Conservation (phyloP, 1,140 invertebrate genomes). For the Lordiphosa clarofinis region DNA sequence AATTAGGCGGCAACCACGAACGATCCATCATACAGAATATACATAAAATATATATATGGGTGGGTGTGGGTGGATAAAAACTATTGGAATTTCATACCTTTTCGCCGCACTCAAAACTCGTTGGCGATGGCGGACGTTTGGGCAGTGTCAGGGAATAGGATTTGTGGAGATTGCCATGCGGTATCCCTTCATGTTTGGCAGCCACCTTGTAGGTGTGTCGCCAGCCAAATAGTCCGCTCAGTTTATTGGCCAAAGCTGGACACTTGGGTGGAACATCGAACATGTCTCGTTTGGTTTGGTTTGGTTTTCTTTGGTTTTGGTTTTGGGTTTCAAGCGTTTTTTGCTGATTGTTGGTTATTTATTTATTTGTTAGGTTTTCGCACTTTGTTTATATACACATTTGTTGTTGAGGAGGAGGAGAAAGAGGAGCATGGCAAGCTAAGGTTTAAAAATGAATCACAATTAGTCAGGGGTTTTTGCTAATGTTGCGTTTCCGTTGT, state of each 20-base stretch:
- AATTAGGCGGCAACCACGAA: constrained; percentile 47
- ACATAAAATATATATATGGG: constrained; percentile 3
- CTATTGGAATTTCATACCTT: constrained; percentile 38
- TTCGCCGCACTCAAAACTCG: constrained; percentile 51
- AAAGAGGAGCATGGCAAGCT: too few species aligned
- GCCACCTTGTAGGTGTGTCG: constrained; percentile 88
- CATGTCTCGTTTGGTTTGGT: constrained; percentile 37
- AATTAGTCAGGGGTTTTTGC: too few species aligned
- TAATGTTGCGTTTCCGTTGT: too few species aligned
- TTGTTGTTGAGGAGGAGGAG: neutral
- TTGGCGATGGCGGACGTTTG: constrained; percentile 67
- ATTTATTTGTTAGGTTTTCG: too few species aligned
- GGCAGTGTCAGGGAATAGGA: constrained; percentile 78
- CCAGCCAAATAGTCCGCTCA: constrained; percentile 87
- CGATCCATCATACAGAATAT: neutral
- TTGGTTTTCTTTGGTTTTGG: neutral
- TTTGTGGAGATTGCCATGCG: constrained; percentile 80
- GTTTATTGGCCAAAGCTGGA: constrained; percentile 85
- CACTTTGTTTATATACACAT: neutral
- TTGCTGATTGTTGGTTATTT: too few species aligned
- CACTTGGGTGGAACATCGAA: constrained; percentile 81
- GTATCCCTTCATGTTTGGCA: constrained; percentile 85
- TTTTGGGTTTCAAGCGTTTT: too few species aligned
- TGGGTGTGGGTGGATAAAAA: neutral
- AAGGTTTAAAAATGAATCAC: neutral